Evolutionary conservation across 2,113 vertebrate species (phyloP).

Genomic region (Ptilonorhynchus violaceus): DNA sequence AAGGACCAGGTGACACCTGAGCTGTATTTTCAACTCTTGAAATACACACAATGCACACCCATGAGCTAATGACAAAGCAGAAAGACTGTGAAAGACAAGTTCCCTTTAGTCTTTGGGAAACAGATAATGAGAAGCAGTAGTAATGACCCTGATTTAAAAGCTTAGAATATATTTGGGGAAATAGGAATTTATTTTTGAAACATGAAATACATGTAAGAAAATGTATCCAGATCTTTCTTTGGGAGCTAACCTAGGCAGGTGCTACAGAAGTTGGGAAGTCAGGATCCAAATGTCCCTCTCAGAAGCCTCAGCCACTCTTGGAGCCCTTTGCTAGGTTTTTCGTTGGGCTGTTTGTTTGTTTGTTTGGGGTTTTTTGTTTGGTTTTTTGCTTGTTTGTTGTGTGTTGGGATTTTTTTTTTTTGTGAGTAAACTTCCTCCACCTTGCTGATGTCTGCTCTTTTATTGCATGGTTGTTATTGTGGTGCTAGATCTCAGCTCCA

Average conservation of each 20-base stretch:
- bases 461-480: neutral
- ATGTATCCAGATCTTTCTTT: neutral
- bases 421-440: neutral
- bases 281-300: neutral
- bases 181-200: neutral
- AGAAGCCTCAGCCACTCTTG: neutral
- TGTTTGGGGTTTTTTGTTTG: neutral
- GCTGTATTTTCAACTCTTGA: neutral
- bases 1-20: neutral
- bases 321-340: neutral
- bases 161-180: neutral
- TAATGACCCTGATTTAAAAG: neutral
- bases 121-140: neutral
- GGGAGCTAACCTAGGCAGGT: neutral
- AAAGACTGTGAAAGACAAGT: neutral
- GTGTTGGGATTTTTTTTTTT: neutral
- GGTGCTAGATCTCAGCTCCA: neutral
- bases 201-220: neutral
- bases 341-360: neutral
- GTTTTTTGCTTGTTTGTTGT: too few species aligned
- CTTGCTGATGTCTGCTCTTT: neutral
- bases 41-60: neutral
- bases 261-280: neutral
- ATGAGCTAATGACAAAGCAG: neutral
- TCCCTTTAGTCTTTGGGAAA: neutral